Conservation (phyloP, 2,888 invertebrate genomes). For the Drosophila atripex region DNA sequence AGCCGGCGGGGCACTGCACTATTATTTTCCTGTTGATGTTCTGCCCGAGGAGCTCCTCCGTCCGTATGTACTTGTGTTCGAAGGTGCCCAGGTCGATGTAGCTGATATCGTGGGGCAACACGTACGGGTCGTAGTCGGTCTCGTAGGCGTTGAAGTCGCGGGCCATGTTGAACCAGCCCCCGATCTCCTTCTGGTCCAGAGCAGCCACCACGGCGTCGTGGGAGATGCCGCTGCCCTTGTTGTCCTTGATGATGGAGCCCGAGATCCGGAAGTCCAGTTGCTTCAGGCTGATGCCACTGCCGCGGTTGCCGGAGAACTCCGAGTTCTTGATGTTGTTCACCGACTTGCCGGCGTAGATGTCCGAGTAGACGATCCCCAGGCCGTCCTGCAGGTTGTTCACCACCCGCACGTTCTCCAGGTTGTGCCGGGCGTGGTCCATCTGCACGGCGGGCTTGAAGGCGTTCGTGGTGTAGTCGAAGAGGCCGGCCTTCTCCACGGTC, state of each 20-base stretch:
- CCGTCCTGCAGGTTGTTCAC: constrained; percentile 96
- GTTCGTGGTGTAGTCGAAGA: constrained; percentile 95
- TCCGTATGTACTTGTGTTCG: constrained; percentile 92
- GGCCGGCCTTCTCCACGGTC: constrained; percentile 95
- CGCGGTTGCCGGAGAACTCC: constrained; percentile 92
- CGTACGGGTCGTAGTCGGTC: constrained; percentile 89
- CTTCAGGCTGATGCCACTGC: constrained; percentile 95
- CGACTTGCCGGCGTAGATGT: constrained; percentile 93
- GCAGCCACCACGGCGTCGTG: constrained; percentile 95
- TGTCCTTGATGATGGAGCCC: constrained; percentile 92
- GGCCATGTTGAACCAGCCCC: constrained; percentile 94
- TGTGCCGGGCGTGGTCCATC: constrained; percentile 93
- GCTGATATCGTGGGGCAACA: constrained; percentile 87
- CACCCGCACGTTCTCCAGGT: constrained; percentile 91
- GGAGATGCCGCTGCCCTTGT: constrained; percentile 93
- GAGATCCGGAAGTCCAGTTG: constrained; percentile 93
- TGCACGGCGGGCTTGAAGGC: constrained; percentile 94
- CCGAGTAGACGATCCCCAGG: constrained; percentile 96
- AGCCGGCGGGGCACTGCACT: constrained; percentile 90
- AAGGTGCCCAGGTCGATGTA: constrained; percentile 88
- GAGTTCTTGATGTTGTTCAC: constrained; percentile 93
- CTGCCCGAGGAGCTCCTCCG: constrained; percentile 87
- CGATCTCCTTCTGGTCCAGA: constrained; percentile 93
- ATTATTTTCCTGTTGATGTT: constrained; percentile 86
- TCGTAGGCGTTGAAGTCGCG: constrained; percentile 88